Conservation (phyloP, 92 coral and sea anemone genomes). For the Siderastrea siderea region DNA sequence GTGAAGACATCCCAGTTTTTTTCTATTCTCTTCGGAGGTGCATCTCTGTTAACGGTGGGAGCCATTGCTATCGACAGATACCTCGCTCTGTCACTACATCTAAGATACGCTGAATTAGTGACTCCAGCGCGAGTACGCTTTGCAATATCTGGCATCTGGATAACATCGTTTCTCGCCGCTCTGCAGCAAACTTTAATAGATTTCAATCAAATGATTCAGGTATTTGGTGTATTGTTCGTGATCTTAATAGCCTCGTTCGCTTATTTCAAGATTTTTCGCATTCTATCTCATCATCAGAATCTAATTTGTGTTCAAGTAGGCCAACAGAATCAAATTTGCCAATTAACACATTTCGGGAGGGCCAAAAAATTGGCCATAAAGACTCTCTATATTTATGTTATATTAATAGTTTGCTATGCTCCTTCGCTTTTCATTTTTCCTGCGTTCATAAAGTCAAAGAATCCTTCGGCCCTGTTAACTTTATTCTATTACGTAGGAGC, state of each 20-base stretch:
- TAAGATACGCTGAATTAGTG: slow-evolving; percentile 7
- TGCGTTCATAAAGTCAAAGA: background rate
- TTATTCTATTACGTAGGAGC: background rate
- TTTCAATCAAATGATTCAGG: background rate
- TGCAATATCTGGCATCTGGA: slow-evolving; percentile 12
- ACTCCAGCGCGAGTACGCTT: background rate
- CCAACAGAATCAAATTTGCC: background rate
- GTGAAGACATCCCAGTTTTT: background rate
- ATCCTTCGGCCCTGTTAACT: background rate
- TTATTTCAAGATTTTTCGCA: slow-evolving; percentile 5
- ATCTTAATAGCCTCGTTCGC: background rate
- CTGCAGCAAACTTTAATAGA: background rate
- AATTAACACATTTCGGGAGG: background rate
- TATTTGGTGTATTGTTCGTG: background rate
- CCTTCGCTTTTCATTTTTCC: slow-evolving; percentile 8
- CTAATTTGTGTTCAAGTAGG: background rate
- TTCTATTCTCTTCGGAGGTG: background rate
- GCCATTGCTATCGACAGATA: slow-evolving; percentile 17
- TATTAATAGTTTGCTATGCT: background rate
- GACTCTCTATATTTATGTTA: background rate
- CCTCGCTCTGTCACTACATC: slow-evolving; percentile 13
- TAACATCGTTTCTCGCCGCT: background rate
- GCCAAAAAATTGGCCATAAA: slow-evolving; percentile 11
- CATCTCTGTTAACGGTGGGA: background rate
- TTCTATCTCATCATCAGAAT: slow-evolving; percentile 16